A percentile compares a stretch with the other conserved stretches of the same genome.
Evolutionary conservation across 2,113 vertebrate species (phyloP).

Genomic region (Rhinoderma darwinii): DNA sequence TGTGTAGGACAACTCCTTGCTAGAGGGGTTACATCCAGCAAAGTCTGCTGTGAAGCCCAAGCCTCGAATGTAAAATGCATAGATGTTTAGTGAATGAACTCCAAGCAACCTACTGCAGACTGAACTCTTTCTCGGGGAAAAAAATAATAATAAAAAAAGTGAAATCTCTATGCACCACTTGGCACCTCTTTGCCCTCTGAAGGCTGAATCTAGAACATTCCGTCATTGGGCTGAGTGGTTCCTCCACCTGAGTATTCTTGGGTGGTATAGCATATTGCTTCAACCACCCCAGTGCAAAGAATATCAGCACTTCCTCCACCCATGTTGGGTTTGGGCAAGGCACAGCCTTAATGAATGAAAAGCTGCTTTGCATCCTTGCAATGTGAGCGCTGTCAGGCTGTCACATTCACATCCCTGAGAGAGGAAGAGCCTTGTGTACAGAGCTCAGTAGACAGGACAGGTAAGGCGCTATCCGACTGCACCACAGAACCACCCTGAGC

Average conservation of each 20-base stretch:
- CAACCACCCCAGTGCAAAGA: constrained; percentile 44
- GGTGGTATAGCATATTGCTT: constrained; percentile 1
- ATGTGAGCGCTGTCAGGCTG: constrained; percentile 74
- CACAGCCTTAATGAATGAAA: constrained; percentile 61
- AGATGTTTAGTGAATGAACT: constrained; percentile 23
- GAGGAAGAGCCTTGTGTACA: constrained; percentile 75
- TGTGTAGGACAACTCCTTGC: neutral
- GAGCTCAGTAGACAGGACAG: constrained; percentile 74
- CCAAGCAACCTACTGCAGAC: neutral
- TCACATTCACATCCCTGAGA: constrained; percentile 92
- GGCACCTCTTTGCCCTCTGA: constrained; percentile 33
- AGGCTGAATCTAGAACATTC: constrained; percentile 1
- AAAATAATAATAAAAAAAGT: neutral
- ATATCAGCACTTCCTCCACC: neutral
- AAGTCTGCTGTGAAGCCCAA: neutral
- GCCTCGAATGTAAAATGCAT: constrained; percentile 43
- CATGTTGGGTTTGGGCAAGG: constrained; percentile 56
- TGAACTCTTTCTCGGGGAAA: no score
- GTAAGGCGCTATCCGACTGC: constrained; percentile 66
- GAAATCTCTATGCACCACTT: constrained; percentile 1
- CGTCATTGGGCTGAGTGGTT: constrained; percentile 9
- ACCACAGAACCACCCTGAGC: constrained; percentile 78
- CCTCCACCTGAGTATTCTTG: constrained; percentile 42
- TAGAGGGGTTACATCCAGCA: neutral
- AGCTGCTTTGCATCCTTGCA: neutral